Evolutionary conservation across 2,888 invertebrate genomes (phyloP), one percentile per base, ranked within the genome.

Genomic region (Perizoma flavofasciatum): DNA sequence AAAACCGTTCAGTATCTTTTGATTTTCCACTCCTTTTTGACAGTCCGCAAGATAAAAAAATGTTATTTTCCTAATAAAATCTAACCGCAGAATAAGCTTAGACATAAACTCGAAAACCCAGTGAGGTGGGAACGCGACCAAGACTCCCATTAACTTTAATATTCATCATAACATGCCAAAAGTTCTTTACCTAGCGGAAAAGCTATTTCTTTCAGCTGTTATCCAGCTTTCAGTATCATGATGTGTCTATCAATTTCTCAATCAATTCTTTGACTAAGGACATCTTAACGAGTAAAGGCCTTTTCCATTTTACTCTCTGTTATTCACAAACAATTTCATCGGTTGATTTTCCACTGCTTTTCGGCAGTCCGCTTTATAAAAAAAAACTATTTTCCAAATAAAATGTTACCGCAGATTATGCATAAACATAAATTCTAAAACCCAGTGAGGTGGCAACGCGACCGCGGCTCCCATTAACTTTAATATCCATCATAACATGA

Each of bases 111-210:
- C 82, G 82, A 88, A 85, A 88, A 87, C 77, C 81, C 77, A 75
- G 73, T 71, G 76, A 78, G 79, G 81, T 79, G 81, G 78, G 74
- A 76, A 70, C 75, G 74, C 70, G 76, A 74, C 71, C 75, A 76
- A 77, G 78, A 74, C 80, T 73, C 79, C 85, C 86, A 89, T 89
- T 88, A 87, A 88, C 79, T 88, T 88, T 88, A 86, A 86, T 82
- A 77, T 78, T 49, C 78, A 79, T 82, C 85, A 85, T 85, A 87
- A 83, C 86, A 86, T 85, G 82, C 81, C 80, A 77, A 83, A 86
- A 85, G 83, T 83, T 83, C 80, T 81, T 79, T 78, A 22, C 3
- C 22, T 22, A 83, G 84, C 83, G 81, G 82, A 88, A 86, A 88
- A 86, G 83, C 83, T 85, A 61, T 61, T 59, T 59, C 53, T 55